Base-by-base conservation (phyloP, 2,888 invertebrate species). In the Andrena dorsata region DNA sequence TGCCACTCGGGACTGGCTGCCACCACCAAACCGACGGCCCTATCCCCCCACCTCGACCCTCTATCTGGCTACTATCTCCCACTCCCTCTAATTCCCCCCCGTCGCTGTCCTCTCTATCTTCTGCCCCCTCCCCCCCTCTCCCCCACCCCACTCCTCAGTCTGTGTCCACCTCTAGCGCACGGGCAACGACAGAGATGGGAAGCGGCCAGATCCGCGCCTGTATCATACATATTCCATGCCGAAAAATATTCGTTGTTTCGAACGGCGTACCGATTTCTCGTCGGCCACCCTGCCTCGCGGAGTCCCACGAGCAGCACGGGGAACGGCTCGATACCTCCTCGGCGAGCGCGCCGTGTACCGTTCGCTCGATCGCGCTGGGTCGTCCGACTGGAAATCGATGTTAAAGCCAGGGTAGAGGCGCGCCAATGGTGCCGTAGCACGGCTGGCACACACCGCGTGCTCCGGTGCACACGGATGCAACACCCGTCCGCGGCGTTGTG, bases 371-470 rank as follows among this genome's bases (percentile, higher is more conserved):
- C 88, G 87, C 87, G 84, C 80, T 88, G 91, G 90, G 86, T 90
- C 91, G 91, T 90, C 91, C 89, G 91, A 91, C 92, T 91, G 91
- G 92, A 93, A 92, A 93, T 93, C 93, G 93, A 93, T 93, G 92
- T 88, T 90, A 90, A 92, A 76, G 90, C 91, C 87, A 81, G 90
- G 87, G 82, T 85, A 85, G 88, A 88, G 80, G 88, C 76, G 88
- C 87, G 88, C 88, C 90, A 90, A 89, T 87, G 83, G 89, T 86
- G 84, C 87, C 86, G 85, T 87, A 89, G 86, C 83, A 75, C 60
- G 85, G 76, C 74, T 76, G 79, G 76, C 85, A 76, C 80, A 74
- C 75, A 72, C 78, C 63, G 78, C 63, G 76, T 65, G 61, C 61
- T 49, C 16, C 20, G 20, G 23, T n/a, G 35, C 61, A 51, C 71